Evolutionary conservation across 2,797 vertebrate species (phyloP), one percentile per base, ranked within the genome.

Genomic region (Gallinago nigripennis): DNA sequence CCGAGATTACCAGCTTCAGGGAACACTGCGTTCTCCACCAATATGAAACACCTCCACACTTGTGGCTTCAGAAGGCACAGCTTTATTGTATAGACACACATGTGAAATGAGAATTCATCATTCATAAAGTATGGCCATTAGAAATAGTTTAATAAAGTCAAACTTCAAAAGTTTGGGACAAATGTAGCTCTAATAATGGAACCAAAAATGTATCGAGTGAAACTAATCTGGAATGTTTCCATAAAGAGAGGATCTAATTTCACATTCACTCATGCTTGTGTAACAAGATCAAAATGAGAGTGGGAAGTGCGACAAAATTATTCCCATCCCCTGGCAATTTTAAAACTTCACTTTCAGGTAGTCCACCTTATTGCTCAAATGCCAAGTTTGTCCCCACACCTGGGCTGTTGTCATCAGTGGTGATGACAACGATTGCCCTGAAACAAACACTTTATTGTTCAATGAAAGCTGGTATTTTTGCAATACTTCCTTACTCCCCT

Each of bases 211-310:
- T 31, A 61, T 43, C 65, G 72, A 90, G 87, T 75, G 77, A 81
- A 79, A 90, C 66, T 61, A 78, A 88, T 61, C 54, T 46, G 68
- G 64, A 94, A 37, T 1, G 0, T 63, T 91, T 85, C 75, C 57
- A 13, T 51, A 73, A 80, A 48, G 60, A 91, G 31, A 77, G 60
- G 8, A 63, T 73, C 68, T 89, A 77, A 85, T 92, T 91, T 79
- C 86, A 77, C 71, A 69, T 81, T 82, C 82, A 19, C 79, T 82
- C 77, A 12, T 0, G 1, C 82, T 83, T 48, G 41, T 57, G 56
- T 71, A 87, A 77, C 87, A 41, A 93, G 71, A 94, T 85, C 84
- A 85, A 92, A 93, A 76, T 1, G 21, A 50, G 73, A 87, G 91
- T 87, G 68, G 75, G 78, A 94, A 85, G 68, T 12, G 75, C 5